Evolutionary conservation across 2,113 vertebrate species (phyloP).

Genomic region (Bungarus multicinctus): DNA sequence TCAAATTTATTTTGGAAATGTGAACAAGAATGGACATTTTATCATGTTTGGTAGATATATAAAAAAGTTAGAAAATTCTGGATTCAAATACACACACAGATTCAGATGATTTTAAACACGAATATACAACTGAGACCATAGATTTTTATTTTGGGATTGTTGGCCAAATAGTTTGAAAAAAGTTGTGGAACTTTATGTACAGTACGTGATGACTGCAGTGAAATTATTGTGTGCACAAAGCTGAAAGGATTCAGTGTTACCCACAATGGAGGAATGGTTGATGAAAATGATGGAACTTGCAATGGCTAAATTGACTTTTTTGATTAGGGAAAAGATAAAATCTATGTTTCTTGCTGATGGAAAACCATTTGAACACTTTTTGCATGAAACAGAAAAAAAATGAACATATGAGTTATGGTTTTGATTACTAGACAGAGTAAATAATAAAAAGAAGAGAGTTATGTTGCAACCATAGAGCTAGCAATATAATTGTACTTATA

Average conservation of each 20-base stretch:
- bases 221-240: not conserved
- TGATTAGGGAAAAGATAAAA: not conserved
- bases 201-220: not conserved
- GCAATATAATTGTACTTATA: not conserved
- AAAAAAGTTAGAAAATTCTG: too few species aligned
- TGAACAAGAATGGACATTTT: not conserved
- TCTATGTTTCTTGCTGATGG: not conserved
- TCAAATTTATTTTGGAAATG: not conserved
- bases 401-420: not conserved
- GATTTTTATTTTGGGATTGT: not conserved
- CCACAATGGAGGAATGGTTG: not conserved
- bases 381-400: not conserved
- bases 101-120: not conserved
- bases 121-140: not conserved
- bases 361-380: not conserved
- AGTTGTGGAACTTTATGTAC: not conserved
- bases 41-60: too few species aligned
- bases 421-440: not conserved
- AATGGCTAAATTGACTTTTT: not conserved
- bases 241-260: not conserved
- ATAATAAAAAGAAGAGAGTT: not conserved
- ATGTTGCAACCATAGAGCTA: not conserved
- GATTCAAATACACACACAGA: not conserved
- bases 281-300: not conserved
- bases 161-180: not conserved